Conservation (phyloP, 2,113 vertebrate genomes). For the Atractosteus spatula region DNA sequence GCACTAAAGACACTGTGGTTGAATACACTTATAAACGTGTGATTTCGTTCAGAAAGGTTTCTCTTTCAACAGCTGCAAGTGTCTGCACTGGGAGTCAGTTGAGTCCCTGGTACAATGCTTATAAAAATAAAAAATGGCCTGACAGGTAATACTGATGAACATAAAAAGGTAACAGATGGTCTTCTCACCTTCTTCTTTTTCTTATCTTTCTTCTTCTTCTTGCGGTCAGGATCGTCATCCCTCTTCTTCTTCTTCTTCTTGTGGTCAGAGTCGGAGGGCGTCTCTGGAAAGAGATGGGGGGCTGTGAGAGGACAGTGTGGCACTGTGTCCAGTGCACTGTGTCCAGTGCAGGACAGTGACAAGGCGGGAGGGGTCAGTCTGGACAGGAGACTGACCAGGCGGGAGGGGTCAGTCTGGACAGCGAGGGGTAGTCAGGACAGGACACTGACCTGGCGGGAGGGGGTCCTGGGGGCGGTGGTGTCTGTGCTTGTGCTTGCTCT, state of each 20-base stretch:
- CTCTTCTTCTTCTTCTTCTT: constrained; percentile 99
- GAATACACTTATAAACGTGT: too few species aligned
- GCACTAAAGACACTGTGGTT: too few species aligned
- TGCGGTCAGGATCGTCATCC: constrained; percentile 91
- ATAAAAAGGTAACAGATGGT: too few species aligned
- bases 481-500: constrained; percentile 94
- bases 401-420: not conserved
- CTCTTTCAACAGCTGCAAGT: too few species aligned
- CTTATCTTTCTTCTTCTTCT: constrained; percentile 98
- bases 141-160: too few species aligned
- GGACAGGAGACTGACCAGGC: too few species aligned
- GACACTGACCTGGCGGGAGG: constrained; percentile 80
- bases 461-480: constrained; percentile 91
- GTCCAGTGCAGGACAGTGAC: not conserved
- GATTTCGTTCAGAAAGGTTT: too few species aligned
- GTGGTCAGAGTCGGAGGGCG: constrained; percentile 93
- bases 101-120: too few species aligned
- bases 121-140: too few species aligned
- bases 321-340: too few species aligned
- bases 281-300: constrained; percentile 65
- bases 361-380: not conserved
- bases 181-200: constrained; percentile 92
- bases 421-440: too few species aligned
- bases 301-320: constrained; percentile 1
- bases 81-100: too few species aligned